Evolutionary conservation across 2,888 invertebrate species (phyloP), one percentile per base, ranked within the genome.

Genomic region (Macrophya annulata): DNA sequence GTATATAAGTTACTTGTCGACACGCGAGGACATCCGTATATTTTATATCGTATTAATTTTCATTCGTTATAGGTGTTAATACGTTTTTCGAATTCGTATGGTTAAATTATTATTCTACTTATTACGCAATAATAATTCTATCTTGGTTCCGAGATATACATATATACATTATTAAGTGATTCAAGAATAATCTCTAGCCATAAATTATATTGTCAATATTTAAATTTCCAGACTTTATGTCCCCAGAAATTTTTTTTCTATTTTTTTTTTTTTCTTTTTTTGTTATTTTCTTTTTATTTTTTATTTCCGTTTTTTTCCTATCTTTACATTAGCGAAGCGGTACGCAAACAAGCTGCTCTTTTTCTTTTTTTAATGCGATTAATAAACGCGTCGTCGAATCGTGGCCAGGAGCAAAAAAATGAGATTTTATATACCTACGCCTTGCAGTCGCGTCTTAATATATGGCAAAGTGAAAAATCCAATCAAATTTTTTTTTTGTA

Each of bases 11-110:
- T 55, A 55, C 55, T 17, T 55, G n/a, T 55, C 55, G 55, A 55
- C 55, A 55, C 55, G 55, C 55, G 55, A 55, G 55, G n/a, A 55
- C 55, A 55, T 55, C 55, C 55, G 55, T n/a, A 55, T 55, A 17
- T 55, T n/a, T 55, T 55, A 55, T 55, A 55, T n/a, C 55, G 8
- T 8, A 55, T n/a, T 55, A n/a, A 15, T 68, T 68, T 31, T 25
- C 37, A 31, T 31, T 31, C 68, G 31, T 31, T 68, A 21, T 68
- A 21, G 15, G 25, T 37, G 68, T 31, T 68, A 37, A 68, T 68
- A 31, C 68, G 68, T 68, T 31, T 31, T 3, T 68, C 37, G 31
- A 15, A 31, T 68, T 68, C 68, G 8, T 21, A 2, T 62, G 21
- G 62, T 21, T 12, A 9, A 48, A 3, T 48, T 55, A 55, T 55